Base-by-base conservation (phyloP, 2,113 vertebrate genomes). In the Etia nguti region DNA sequence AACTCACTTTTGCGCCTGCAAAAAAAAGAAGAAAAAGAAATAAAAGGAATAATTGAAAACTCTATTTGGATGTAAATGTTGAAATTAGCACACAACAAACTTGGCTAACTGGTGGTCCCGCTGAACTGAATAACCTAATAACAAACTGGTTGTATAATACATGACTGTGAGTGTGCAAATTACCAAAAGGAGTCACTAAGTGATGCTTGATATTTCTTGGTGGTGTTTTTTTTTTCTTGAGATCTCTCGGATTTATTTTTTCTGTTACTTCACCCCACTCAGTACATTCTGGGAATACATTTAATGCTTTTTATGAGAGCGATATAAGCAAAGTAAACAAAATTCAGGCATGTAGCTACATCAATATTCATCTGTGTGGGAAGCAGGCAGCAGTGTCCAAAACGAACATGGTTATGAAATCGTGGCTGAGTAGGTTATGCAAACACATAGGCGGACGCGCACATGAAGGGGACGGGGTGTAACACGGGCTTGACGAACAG, bases 341-440 rank as follows among this genome's bases (percentile, higher is more conserved):
- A 73, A 81, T 60, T 80, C 73, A 57, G 38, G 24, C 87, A 79
- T 80, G 81, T 22, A 34, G 80, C 87, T 80, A 82, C 88, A 91
- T 92, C 90, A 89, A 86, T 90, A 92, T 90, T 90, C 88, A 80
- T 59, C 79, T 73, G 80, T 91, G 93, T 93, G 92, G 94, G 93
- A 92, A 90, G 92, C 10, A 62, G 86, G 92, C 86, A 82, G 68
- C 84, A 41, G 83, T 82, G 91, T 88, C 88, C 80, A 54, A 86
- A 84, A 85, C 81, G 82, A 92, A 81, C 12, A 43, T 4, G 13
- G 86, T 94, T 92, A 94, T 92, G 89, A 95, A 93, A 94, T 88
- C 13, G 2, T 57, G 86, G 59, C 84, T 86, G 88, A 92, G 92
- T 90, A 90, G 89, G 90, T 95, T 93, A 94, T 54, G 88, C 91